Conservation (phyloP, 2,888 invertebrate genomes). For the Esperia sulphurella region DNA sequence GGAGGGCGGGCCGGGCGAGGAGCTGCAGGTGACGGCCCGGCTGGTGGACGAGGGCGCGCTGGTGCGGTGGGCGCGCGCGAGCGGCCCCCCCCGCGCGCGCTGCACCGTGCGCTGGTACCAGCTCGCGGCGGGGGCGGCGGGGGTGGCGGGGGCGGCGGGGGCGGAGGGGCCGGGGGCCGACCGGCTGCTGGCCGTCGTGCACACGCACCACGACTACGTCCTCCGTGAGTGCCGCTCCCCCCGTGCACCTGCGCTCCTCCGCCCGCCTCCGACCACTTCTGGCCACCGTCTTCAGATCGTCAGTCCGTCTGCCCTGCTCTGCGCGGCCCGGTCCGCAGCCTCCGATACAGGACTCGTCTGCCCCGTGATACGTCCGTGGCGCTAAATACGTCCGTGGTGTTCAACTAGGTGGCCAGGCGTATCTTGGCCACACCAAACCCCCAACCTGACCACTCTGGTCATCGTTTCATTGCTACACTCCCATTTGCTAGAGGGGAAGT, state of each 20-base stretch:
- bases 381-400: too few species aligned
- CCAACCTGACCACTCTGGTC: too few species aligned
- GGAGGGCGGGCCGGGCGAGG: slow-evolving; percentile 74
- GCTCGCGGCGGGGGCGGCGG: slow-evolving; percentile 49
- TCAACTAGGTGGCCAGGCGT: too few species aligned
- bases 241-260: background rate
- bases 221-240: slow-evolving; percentile 49
- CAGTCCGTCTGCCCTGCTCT: background rate
- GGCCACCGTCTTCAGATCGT: too few species aligned
- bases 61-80: slow-evolving; percentile 85
- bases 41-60: slow-evolving; percentile 87
- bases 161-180: slow-evolving; percentile 43
- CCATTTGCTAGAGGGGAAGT: too few species aligned
- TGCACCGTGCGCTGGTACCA: slow-evolving; percentile 86
- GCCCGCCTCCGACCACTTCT: background rate
- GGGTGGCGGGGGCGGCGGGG: slow-evolving; percentile 63
- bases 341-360: too few species aligned
- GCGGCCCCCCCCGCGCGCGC: slow-evolving; percentile 70
- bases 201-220: slow-evolving; percentile 85
- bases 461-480: too few species aligned
- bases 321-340: too few species aligned
- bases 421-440: too few species aligned
- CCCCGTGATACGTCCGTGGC: too few species aligned
- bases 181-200: slow-evolving; percentile 82
- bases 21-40: slow-evolving; percentile 83